Percentiles rank a stretch among this genome's conserved stretches.
Conservation (phyloP, 2,113 vertebrate species). For the Saimiri boliviensis region DNA sequence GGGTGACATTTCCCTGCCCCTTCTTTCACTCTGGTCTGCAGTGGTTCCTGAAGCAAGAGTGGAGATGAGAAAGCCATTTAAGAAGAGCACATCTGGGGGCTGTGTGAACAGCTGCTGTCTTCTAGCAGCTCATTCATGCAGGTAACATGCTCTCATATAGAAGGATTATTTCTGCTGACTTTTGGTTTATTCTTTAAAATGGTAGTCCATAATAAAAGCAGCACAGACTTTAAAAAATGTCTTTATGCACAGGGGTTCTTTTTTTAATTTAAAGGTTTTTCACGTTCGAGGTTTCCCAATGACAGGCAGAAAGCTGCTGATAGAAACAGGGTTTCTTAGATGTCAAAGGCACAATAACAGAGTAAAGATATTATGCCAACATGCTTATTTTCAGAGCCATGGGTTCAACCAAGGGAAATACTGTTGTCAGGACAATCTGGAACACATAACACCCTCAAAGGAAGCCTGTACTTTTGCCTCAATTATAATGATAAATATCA, state of each 20-base stretch:
- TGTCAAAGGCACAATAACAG: slow-evolving; percentile 67
- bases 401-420: slow-evolving; percentile 74
- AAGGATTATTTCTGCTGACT: slow-evolving; percentile 50
- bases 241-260: slow-evolving; percentile 51
- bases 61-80: not conserved
- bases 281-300: slow-evolving; percentile 70
- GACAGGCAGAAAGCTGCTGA: slow-evolving; percentile 48
- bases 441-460: slow-evolving; percentile 68
- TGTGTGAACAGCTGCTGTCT: not conserved
- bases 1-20: not conserved
- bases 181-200: slow-evolving; percentile 56
- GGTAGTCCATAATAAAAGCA: not conserved
- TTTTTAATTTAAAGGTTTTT: slow-evolving; percentile 55
- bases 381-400: slow-evolving; percentile 63
- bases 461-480: slow-evolving; percentile 72
- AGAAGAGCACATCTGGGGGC: not conserved
- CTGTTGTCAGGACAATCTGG: slow-evolving; percentile 71
- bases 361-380: slow-evolving; percentile 52
- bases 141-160: not conserved
- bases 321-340: slow-evolving; percentile 57
- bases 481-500: slow-evolving; percentile 75
- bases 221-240: not conserved
- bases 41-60: not conserved
- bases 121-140: not conserved
- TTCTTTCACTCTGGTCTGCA: not conserved